Conservation (phyloP, 2,797 vertebrate species). For the Takifugu rubripes region DNA sequence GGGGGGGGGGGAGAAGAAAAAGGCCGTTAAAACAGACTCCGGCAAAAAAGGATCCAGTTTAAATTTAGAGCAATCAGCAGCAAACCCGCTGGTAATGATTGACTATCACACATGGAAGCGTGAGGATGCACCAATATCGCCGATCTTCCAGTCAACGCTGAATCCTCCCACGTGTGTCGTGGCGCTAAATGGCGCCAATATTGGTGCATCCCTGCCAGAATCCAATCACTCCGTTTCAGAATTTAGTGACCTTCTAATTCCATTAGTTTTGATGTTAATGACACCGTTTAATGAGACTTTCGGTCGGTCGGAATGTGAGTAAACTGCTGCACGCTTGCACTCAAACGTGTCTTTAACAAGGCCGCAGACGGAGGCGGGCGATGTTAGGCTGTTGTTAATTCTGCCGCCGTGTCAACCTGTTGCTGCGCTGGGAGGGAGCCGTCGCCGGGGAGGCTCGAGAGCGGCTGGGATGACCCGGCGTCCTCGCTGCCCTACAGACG, state of each 20-base stretch:
- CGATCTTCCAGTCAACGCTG: too few species aligned
- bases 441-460: conserved; percentile 64
- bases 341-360: conserved; percentile 5
- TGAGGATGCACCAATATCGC: neutral
- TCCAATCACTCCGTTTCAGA: conserved; percentile 3
- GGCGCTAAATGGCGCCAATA: neutral
- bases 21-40: conserved; percentile 11
- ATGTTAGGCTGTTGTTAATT: conserved; percentile 63
- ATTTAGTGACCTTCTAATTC: conserved; percentile 6
- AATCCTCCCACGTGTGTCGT: neutral
- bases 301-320: neutral
- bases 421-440: conserved; percentile 63
- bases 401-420: conserved; percentile 68
- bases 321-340: neutral
- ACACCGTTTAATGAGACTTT: conserved; percentile 29
- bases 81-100: conserved; percentile 13
- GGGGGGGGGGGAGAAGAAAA: conserved; percentile 42
- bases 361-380: conserved; percentile 22
- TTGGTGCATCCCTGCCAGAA: neutral
- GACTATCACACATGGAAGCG: neutral
- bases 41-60: neutral
- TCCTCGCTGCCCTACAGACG: conserved; percentile 73
- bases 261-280: conserved; percentile 44
- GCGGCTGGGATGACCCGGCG: conserved; percentile 64
- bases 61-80: conserved; percentile 17